Base-by-base conservation (phyloP, 1,140 invertebrate genomes). In the Radopholus similis region DNA sequence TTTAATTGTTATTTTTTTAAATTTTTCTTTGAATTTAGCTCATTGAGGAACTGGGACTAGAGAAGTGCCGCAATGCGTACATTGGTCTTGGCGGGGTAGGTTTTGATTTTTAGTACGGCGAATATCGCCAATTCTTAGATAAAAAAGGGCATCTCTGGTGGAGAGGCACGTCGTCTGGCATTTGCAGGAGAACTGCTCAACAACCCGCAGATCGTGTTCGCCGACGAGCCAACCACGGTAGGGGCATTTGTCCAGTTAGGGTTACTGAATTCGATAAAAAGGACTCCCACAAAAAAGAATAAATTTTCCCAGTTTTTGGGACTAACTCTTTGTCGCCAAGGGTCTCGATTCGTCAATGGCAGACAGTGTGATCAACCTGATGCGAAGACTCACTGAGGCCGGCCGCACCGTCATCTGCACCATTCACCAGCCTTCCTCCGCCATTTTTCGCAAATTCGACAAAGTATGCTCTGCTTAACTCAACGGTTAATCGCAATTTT, bases 391-490 rank as follows among this genome's bases (percentile, higher is more conserved):
- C 23, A 88, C 89, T 0, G 79, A 81, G 55, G 86, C 84, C 53
- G 90, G 87, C 42, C 90, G 90, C 84, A 88, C 90, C 37, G 88
- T 92, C 9, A 87, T 93, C 23, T 90, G 90, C 74, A 90, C 90
- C 0, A 89, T 93, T 35, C 91, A 93, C 84, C 91, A 93, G 77
- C 91, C 91, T 0, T 89, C 90, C 6, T 92, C 90, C 4, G 89
- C 90, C 66, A 86, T 92, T 5, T 90, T 91, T 73, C 87, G 89
- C 73, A 84, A 90, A 57, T 93, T 93, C 82, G 88, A 91, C 64
- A 34, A 54, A 21, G 81, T 82, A 21, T 49, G 59, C 26, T 47
- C 34, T 5, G 9, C 40, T 34, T 40, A 47, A 18, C 34, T 62
- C 44, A 26, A 4, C 3, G 9, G 15, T 9, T 58, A 51, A 15